Percentiles rank a stretch among this genome's conserved stretches.
These are phyloP conservation scores for Adela reaumurella DNA, from an alignment of 2,888 invertebrate genomes.

Conservation along the genomic window DNA sequence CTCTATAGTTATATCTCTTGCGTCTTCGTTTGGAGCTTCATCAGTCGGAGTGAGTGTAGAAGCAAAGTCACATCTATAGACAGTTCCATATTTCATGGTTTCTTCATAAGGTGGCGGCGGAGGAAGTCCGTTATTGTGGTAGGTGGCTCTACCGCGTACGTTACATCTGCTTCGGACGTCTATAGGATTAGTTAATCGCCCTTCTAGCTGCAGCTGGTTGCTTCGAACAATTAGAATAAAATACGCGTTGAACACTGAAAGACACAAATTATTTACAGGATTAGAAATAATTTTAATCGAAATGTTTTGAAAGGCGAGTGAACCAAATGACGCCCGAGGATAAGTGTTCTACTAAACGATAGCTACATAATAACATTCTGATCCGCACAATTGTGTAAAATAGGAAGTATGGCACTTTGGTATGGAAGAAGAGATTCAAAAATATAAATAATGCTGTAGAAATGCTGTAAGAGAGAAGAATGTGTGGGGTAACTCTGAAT, in stretches of 20 bases:
- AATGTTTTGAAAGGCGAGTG: too few species aligned
- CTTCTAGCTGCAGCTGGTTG: background rate
- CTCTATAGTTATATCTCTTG: background rate
- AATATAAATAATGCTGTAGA: too few species aligned
- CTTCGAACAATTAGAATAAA: background rate
- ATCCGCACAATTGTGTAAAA: too few species aligned
- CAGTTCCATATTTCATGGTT: background rate
- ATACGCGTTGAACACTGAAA: background rate
- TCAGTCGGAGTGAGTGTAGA: background rate
- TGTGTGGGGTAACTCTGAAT: too few species aligned
- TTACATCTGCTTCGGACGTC: background rate
- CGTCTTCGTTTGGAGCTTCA: background rate
- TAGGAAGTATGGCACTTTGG: too few species aligned
- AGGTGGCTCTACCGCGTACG: background rate
- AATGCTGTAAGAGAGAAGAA: too few species aligned
- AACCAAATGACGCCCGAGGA: too few species aligned
- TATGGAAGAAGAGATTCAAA: too few species aligned
- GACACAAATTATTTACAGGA: too few species aligned
- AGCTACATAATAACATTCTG: too few species aligned
- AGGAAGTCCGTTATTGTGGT: background rate
- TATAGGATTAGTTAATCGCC: background rate
- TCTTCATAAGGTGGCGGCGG: background rate
- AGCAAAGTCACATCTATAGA: background rate
- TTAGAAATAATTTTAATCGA: too few species aligned
- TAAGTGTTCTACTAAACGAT: too few species aligned